These are phyloP conservation scores for Ptiloglossa arizonensis DNA, from an alignment of 1,140 invertebrate genomes.

Conservation along the genomic window DNA sequence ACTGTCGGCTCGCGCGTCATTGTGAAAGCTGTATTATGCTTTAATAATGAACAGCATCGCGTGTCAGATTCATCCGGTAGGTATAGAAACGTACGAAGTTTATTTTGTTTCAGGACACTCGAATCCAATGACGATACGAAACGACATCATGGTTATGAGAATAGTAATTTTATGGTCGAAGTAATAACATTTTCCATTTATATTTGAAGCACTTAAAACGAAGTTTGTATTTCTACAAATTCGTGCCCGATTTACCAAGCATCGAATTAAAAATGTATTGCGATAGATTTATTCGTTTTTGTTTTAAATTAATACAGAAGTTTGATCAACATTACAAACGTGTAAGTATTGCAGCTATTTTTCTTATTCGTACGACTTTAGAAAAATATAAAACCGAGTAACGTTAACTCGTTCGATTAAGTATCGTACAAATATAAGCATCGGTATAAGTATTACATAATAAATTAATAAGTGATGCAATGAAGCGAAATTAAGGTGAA, in stretches of 20 bases:
- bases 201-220: no score
- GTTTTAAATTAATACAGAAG: not conserved
- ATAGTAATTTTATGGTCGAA: not conserved
- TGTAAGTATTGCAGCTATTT: not conserved
- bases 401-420: slow-evolving; percentile 5
- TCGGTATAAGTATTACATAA: not conserved
- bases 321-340: not conserved
- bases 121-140: slow-evolving; percentile 16
- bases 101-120: slow-evolving; percentile 58
- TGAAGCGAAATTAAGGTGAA: slow-evolving; percentile 8
- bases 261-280: not conserved
- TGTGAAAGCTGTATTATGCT: slow-evolving; percentile 72
- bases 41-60: slow-evolving; percentile 66
- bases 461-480: slow-evolving; percentile 29
- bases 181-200: not conserved
- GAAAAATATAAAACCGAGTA: not conserved
- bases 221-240: no score
- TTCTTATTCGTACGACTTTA: not conserved
- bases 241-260: not conserved
- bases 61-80: slow-evolving; percentile 65
- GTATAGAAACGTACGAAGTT: slow-evolving; percentile 57
- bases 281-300: not conserved
- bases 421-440: not conserved
- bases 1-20: slow-evolving; percentile 52
- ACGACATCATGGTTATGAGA: not conserved